Base-by-base conservation (phyloP, 2,888 invertebrate genomes). In the Pogonocherus hispidulus region DNA sequence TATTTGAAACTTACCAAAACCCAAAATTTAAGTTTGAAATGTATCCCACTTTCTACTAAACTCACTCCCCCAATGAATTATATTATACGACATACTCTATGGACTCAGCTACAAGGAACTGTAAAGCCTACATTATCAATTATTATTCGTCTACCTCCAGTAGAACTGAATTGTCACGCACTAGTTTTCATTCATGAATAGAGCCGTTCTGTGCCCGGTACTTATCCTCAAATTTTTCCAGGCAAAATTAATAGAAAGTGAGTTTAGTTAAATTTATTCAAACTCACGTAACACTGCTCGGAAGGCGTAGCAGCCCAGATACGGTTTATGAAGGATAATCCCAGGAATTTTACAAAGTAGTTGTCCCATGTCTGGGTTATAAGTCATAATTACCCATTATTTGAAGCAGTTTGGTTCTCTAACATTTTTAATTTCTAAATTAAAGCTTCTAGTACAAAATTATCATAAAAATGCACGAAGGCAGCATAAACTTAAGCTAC, bases 321-420 rank as follows among this genome's bases (percentile, higher is more conserved):
- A 52, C 32, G n/a, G 16, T n/a, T 41, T 32, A 3, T 11, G 16
- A 14, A 32, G 32, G 32, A 32, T 27, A 32, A 32, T 52, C 52
- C 32, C 16, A 16, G 16, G 32, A 16, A 52, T 52, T 52, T 52
- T 32, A 18, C 32, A 20, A 52, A 0, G 52, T 27, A 18, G 18
- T 20, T 11, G 16, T 27, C 27, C 32, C 8, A 49, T 18, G 32
- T 52, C 32, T 32, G n/a, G n/a, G n/a, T n/a, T n/a, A n/a, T n/a
- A n/a, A n/a, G n/a, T n/a, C n/a, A n/a, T n/a, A n/a, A n/a, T n/a
- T n/a, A n/a, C n/a, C n/a, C n/a, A n/a, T n/a, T n/a, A n/a, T n/a
- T n/a, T n/a, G n/a, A 52, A 27, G 52, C 52, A 18, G 52, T 52
- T 52, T 5, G 27, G 27, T 27, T n/a, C n/a, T n/a, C n/a, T n/a